Evolutionary conservation across 2,888 invertebrate species (phyloP).

Genomic region (Norana najaformis): DNA sequence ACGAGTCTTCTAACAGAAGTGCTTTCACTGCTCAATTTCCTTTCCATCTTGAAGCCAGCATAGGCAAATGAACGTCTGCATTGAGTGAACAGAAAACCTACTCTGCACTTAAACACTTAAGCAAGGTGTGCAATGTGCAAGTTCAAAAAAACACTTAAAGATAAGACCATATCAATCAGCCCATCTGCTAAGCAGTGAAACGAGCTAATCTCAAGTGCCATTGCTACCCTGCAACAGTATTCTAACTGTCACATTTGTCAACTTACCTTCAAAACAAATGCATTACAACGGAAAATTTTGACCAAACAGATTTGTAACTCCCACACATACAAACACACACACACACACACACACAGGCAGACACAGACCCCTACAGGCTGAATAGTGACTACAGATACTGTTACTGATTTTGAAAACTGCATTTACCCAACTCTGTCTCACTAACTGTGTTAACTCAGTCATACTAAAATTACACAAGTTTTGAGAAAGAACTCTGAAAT

Average conservation of each 20-base stretch:
- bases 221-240: not conserved
- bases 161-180: not conserved
- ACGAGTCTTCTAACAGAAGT: not conserved
- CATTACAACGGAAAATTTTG: not conserved
- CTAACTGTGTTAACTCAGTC: too few relatives aligned
- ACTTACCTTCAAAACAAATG: not conserved
- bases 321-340: not conserved
- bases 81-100: not conserved
- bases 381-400: not conserved
- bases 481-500: too few relatives aligned
- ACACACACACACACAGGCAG: too few relatives aligned
- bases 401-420: not conserved
- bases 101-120: not conserved
- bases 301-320: not conserved
- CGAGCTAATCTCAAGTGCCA: not conserved
- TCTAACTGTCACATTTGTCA: not conserved
- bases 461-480: too few relatives aligned
- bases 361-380: not conserved
- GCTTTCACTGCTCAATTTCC: not conserved
- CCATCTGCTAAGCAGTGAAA: not conserved
- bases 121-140: not conserved
- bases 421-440: too few relatives aligned
- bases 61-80: not conserved
- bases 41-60: not conserved
- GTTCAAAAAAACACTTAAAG: not conserved